phyloP scores from a whole-genome alignment of 1,140 invertebrate genomes.

The Meloidogyne chitwoodi region DNA sequence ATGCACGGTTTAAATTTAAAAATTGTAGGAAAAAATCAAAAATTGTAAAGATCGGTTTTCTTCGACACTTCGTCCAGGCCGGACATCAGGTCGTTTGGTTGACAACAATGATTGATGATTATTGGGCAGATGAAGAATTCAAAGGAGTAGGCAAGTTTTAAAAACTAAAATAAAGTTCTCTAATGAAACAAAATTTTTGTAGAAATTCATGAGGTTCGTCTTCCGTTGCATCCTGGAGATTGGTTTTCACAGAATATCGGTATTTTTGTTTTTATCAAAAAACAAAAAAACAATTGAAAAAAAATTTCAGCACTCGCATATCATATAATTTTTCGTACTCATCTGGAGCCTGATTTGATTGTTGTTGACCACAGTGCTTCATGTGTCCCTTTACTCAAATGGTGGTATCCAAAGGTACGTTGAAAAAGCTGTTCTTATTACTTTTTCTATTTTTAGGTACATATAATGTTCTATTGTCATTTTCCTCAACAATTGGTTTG shows the following conservation, averaged over 20 bases:
- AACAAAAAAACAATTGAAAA: too few relatives aligned
- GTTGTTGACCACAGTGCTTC: conserved; percentile 58
- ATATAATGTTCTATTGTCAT: conserved; percentile 55
- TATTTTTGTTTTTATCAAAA: background rate
- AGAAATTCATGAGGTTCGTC: conserved; percentile 26
- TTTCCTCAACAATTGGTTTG: conserved; percentile 57
- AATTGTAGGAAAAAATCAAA: background rate
- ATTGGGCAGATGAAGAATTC: conserved; percentile 55
- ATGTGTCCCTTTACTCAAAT: conserved; percentile 58
- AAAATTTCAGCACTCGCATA: conserved; percentile 2
- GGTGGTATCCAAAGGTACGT: conserved; percentile 51
- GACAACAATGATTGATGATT: conserved; percentile 59
- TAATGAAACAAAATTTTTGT: background rate
- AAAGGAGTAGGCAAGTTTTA: conserved; percentile 48
- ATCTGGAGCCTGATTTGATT: conserved; percentile 52
- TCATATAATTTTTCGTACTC: background rate
- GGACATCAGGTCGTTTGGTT: conserved; percentile 56
- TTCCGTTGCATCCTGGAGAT: conserved; percentile 56
- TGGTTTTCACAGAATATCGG: conserved; percentile 39
- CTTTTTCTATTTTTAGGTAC: background rate
- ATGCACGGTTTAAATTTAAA: conserved; percentile 43
- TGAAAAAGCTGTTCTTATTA: background rate
- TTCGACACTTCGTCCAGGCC: conserved; percentile 49
- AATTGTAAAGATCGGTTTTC: conserved; percentile 18
- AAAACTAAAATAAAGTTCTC: background rate